A percentile compares a stretch with the other conserved stretches of the same genome.
Evolutionary conservation across 92 coral and sea anemone genomes (phyloP).

Genomic region (Epizoanthus illoricatus): DNA sequence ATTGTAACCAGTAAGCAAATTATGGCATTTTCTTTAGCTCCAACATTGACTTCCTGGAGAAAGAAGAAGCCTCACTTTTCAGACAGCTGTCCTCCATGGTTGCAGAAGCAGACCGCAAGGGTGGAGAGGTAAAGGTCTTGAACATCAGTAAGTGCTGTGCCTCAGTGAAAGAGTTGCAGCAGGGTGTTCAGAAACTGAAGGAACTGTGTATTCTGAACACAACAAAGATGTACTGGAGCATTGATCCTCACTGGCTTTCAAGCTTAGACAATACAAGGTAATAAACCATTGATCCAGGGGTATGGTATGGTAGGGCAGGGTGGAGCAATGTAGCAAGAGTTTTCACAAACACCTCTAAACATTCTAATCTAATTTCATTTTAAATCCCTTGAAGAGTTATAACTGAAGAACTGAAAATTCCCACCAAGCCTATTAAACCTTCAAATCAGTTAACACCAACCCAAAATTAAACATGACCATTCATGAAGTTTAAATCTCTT

Average conservation of each 20-base stretch:
- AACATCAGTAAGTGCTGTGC: constrained; percentile 77
- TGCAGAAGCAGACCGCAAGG: constrained; percentile 73
- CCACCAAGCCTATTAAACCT: too few species aligned
- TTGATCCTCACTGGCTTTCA: constrained; percentile 87
- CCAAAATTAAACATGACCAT: too few species aligned
- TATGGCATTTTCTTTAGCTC: constrained; percentile 54
- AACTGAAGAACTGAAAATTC: too few species aligned
- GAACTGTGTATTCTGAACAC: constrained; percentile 91
- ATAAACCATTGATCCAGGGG: not conserved
- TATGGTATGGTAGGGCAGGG: not conserved
- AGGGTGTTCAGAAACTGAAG: constrained; percentile 67
- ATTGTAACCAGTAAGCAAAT: not conserved
- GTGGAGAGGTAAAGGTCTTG: constrained; percentile 66
- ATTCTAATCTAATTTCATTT: too few species aligned
- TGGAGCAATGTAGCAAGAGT: too few species aligned
- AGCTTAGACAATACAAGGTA: constrained; percentile 88
- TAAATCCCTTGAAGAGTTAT: too few species aligned
- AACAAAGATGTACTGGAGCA: constrained; percentile 81
- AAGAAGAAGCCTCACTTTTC: constrained; percentile 82
- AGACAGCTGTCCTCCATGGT: constrained; percentile 73
- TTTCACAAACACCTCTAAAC: too few species aligned
- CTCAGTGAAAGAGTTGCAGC: constrained; percentile 69
- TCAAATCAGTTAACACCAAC: too few species aligned
- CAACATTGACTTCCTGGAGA: constrained; percentile 82
- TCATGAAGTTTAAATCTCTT: too few species aligned